Conservation (phyloP, 1,140 invertebrate genomes). For the Semibalanus balanoides region DNA sequence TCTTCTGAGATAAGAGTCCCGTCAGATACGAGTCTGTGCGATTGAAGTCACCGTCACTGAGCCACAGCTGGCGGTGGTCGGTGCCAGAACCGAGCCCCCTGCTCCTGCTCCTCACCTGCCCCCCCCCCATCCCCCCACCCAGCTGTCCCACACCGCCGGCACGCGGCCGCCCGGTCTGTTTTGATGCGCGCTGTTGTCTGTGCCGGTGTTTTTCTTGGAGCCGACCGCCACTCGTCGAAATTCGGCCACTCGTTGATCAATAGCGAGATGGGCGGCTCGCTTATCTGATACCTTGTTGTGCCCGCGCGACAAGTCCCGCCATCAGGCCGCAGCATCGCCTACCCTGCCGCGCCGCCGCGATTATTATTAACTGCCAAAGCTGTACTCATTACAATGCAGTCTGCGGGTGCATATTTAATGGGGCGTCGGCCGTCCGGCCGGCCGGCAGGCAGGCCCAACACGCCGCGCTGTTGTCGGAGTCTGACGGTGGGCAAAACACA, state of each 20-base stretch:
- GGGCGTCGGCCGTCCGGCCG: too few relatives aligned
- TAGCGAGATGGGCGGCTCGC: not conserved
- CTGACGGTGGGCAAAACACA: not conserved
- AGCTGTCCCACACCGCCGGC: too few relatives aligned
- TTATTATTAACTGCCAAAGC: not conserved
- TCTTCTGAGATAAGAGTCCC: too few relatives aligned
- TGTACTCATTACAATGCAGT: not conserved
- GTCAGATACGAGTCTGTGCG: too few relatives aligned
- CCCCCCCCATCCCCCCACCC: too few relatives aligned
- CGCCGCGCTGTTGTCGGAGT: not conserved
- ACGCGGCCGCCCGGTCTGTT: too few relatives aligned
- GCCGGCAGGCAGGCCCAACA: not conserved
- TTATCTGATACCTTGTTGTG: not conserved
- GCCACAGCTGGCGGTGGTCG: too few relatives aligned
- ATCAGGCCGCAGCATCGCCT: too few relatives aligned
- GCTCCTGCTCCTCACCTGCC: too few relatives aligned
- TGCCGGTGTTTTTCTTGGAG: not conserved
- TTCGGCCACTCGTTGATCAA: not conserved
- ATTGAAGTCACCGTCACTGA: too few relatives aligned
- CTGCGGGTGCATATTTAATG: not conserved
- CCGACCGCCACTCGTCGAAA: not conserved
- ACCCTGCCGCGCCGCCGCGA: not conserved
- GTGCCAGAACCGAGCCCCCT: too few relatives aligned
- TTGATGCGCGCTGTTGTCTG: not conserved
- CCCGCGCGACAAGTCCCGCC: not conserved